Evolutionary conservation across 2,113 vertebrate species (phyloP).

Genomic region (Oreocharis arfaki): DNA sequence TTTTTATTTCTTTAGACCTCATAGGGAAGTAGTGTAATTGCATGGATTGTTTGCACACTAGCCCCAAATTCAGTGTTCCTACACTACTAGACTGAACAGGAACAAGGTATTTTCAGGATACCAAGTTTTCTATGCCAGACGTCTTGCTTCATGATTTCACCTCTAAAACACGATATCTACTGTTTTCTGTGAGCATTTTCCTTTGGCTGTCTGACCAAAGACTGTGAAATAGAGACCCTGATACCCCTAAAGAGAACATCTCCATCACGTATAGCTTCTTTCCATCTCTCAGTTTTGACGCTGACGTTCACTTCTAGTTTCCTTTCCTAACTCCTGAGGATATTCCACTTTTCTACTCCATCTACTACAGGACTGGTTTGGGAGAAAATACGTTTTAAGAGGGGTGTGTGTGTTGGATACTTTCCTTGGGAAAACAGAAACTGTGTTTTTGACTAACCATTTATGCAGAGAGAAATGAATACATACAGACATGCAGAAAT

Average conservation of each 20-base stretch:
- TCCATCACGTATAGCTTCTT: background rate
- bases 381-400: background rate
- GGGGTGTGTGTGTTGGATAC: background rate
- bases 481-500: background rate
- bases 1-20: background rate
- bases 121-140: background rate
- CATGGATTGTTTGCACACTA: background rate
- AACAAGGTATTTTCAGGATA: background rate
- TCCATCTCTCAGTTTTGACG: background rate
- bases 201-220: background rate
- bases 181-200: background rate
- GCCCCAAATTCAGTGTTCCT: background rate
- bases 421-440: background rate
- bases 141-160: background rate
- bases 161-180: background rate
- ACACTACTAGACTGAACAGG: background rate
- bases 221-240: background rate
- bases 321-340: background rate
- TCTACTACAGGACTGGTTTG: background rate
- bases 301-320: background rate
- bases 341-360: background rate
- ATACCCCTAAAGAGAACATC: background rate
- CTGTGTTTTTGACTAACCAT: background rate
- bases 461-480: background rate
- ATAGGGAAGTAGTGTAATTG: background rate